Conservation (phyloP, 2,797 vertebrate species). For the Esox masquinongy region DNA sequence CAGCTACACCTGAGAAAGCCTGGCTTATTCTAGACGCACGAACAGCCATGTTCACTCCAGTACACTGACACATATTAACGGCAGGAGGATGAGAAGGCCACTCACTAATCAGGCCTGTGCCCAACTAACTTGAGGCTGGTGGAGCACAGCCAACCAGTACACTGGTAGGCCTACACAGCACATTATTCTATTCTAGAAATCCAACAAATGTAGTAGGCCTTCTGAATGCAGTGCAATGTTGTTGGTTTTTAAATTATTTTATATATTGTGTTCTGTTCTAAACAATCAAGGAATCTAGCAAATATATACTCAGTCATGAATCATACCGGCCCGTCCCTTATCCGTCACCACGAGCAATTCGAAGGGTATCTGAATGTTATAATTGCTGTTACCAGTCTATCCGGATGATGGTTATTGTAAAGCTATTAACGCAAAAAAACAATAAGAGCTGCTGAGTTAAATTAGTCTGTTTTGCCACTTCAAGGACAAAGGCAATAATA, state of each 20-base stretch:
- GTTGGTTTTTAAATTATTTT: neutral
- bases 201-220: neutral
- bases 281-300: neutral
- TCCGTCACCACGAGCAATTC: neutral
- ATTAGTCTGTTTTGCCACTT: neutral
- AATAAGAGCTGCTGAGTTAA: neutral
- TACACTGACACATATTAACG: constrained; percentile 40
- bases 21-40: constrained; percentile 58
- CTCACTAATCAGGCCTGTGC: constrained; percentile 9
- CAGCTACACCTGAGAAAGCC: constrained; percentile 58
- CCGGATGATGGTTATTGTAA: neutral
- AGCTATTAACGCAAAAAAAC: neutral
- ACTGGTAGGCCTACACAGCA: neutral
- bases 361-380: neutral
- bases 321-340: neutral
- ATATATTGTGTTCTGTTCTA: neutral
- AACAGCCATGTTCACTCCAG: constrained; percentile 25
- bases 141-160: neutral
- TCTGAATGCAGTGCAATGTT: neutral
- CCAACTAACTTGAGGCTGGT: constrained; percentile 19
- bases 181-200: neutral
- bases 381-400: neutral
- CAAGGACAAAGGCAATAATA: neutral
- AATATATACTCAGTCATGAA: neutral
- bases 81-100: neutral